Evolutionary conservation across 2,113 vertebrate species (phyloP).

Genomic region (Empidonax traillii): DNA sequence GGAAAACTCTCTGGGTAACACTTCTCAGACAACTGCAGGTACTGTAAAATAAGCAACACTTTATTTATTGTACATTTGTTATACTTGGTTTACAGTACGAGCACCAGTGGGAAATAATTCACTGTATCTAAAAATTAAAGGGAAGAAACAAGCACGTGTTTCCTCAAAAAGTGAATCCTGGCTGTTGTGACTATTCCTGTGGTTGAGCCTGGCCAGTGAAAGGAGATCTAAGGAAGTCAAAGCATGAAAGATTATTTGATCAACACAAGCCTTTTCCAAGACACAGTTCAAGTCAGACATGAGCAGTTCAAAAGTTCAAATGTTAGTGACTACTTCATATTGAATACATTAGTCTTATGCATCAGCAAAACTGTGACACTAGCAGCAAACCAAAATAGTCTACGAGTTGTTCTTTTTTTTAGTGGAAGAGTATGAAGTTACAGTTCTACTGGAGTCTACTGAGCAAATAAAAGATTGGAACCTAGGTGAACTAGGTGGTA

Average conservation of each 20-base stretch:
- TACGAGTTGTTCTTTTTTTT: background rate
- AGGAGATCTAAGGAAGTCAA: background rate
- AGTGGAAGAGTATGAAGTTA: background rate
- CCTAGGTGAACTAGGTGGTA: background rate
- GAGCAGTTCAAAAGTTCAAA: background rate
- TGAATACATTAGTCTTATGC: background rate
- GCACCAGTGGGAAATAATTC: background rate
- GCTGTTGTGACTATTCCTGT: background rate
- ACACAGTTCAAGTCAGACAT: background rate
- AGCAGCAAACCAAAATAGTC: background rate
- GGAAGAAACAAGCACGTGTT: background rate
- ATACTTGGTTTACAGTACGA: background rate
- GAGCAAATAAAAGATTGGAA: background rate
- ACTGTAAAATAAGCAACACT: background rate
- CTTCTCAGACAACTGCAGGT: background rate
- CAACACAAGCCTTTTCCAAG: background rate
- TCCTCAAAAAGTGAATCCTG: background rate
- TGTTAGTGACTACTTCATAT: background rate
- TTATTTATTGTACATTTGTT: background rate
- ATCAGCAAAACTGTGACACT: background rate
- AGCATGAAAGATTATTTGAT: background rate
- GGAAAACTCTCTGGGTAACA: background rate
- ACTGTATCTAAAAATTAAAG: background rate
- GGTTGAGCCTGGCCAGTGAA: background rate
- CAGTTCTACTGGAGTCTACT: background rate